A percentile compares a stretch with the other conserved stretches of the same genome.
Conservation (phyloP, 2,113 vertebrate species). For the Tyto alba region DNA sequence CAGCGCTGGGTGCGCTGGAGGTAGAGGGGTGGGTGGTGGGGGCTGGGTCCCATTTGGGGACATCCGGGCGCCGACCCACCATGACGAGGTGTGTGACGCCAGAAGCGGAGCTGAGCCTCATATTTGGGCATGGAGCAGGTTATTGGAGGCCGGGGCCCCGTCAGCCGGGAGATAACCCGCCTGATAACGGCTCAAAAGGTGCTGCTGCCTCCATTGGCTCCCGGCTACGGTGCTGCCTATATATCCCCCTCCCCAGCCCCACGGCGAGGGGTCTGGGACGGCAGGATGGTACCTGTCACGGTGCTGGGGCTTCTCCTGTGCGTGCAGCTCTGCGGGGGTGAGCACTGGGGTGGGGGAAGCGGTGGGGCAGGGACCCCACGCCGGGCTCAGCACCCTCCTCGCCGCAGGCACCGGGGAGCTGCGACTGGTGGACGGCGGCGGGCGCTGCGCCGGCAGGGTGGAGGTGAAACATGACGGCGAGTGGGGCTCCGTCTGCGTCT, state of each 20-base stretch:
- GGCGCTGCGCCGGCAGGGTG: not conserved
- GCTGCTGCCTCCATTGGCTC: not conserved
- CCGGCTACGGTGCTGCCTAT: not conserved
- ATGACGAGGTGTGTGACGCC: not conserved
- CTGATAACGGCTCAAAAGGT: not conserved
- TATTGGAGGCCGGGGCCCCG: not conserved
- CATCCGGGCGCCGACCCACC: not conserved
- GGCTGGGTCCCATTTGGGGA: not conserved
- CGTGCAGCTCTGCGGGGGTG: not conserved
- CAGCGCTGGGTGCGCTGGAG: too few species aligned
- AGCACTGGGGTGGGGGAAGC: not conserved
- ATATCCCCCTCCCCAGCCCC: not conserved
- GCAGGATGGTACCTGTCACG: not conserved
- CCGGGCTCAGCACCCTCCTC: not conserved
- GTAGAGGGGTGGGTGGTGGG: too few species aligned
- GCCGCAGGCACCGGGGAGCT: not conserved
- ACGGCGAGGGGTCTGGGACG: rapidly evolving
- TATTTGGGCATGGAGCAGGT: conserved; percentile 34
- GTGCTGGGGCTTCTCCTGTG: not conserved
- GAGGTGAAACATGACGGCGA: not conserved
- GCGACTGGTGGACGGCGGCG: not conserved
- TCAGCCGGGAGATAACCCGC: not conserved
- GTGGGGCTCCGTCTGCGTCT: not conserved
- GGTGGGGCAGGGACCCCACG: rapidly evolving
- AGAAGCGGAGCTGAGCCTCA: not conserved